Evolutionary conservation across 2,113 vertebrate genomes (phyloP), one percentile per base, ranked within the genome.

Genomic region (Mohoua ochrocephala): DNA sequence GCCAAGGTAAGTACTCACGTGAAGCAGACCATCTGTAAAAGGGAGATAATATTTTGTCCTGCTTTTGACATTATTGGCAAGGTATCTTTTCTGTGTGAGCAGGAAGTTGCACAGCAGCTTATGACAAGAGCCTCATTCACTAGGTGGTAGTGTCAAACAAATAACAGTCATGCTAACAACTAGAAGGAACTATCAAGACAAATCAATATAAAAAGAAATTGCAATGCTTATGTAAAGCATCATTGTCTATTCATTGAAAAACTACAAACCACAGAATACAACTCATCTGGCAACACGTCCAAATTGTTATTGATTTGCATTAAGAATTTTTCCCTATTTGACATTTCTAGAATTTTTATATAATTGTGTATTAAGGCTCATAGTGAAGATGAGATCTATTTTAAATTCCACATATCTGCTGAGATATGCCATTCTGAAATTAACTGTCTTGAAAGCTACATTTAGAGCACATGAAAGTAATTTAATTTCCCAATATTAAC

Each of bases 271-370:
- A 42, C 87, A 75, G 45, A 92, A 93, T 52, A 95, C 77, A 97
- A 97, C 84, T 94, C 94, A 93, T 89, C 80, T 80, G 86, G 80
- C 81, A 95, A 84, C 52, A 96, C 6, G 49, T 75, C 75, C 98
- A 97, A 98, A 97, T 98, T 96, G 93, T 92, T 98, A 98, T 97
- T 95, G 97, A 98, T 98, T 94, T 95, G 67, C 50, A 97, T 44
- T 94, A 92, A 95, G 96, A 95, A 69, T 93, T 94, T 81, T 39
- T 74, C 70, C 77, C 56, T 77, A 89, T 89, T 44, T 95, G 71
- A 78, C 83, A 81, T 92, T 91, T 90, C 68, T 80, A 87, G 78
- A 96, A 53, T 95, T 97, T 97, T 95, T 97, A 92, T 85, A 76
- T 76, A 94, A 92, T 61, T 75, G 79, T 91, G 84, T 56, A 93